These are phyloP conservation scores for Eristalinus sepulchralis DNA, from an alignment of 2,888 invertebrate species.

Conservation along the genomic window DNA sequence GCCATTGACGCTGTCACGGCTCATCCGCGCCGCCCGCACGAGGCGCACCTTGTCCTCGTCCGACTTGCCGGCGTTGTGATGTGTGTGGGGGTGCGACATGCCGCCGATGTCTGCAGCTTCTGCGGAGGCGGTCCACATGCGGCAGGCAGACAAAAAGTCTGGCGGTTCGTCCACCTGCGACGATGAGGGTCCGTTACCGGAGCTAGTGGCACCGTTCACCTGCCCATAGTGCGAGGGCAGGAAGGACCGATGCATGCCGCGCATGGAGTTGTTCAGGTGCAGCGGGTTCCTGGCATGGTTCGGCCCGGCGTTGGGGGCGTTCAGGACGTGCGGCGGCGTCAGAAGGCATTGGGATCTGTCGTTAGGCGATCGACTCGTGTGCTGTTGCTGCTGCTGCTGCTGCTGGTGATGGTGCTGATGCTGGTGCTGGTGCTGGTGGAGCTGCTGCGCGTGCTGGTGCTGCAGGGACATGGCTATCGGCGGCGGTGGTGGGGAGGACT, in stretches of 20 bases:
- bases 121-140: slow-evolving; percentile 76
- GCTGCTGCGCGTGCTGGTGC: slow-evolving; percentile 74
- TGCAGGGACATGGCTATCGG: slow-evolving; percentile 74
- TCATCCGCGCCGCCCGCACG: slow-evolving; percentile 84
- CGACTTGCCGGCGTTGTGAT: slow-evolving; percentile 52
- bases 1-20: slow-evolving; percentile 75
- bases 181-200: slow-evolving; percentile 28
- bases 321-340: slow-evolving; percentile 50
- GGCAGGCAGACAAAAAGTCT: slow-evolving; percentile 85
- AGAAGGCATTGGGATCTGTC: slow-evolving; percentile 59
- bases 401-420: slow-evolving; percentile 55
- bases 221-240: slow-evolving; percentile 51
- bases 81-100: slow-evolving; percentile 35
- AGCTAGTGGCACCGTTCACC: slow-evolving; percentile 38
- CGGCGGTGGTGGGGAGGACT: slow-evolving; percentile 83
- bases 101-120: slow-evolving; percentile 46
- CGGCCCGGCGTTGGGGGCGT: slow-evolving; percentile 22
- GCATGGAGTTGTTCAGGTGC: slow-evolving; percentile 73
- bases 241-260: slow-evolving; percentile 62
- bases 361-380: slow-evolving; percentile 46
- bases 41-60: slow-evolving; percentile 74
- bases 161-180: slow-evolving; percentile 79
- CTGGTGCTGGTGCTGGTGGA: slow-evolving; percentile 62
- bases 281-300: slow-evolving; percentile 54
- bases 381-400: slow-evolving; percentile 40